A percentile compares a stretch with the other conserved stretches of the same genome.
Evolutionary conservation across 1,140 invertebrate species (phyloP).

Genomic region (Scylla paramamosain): DNA sequence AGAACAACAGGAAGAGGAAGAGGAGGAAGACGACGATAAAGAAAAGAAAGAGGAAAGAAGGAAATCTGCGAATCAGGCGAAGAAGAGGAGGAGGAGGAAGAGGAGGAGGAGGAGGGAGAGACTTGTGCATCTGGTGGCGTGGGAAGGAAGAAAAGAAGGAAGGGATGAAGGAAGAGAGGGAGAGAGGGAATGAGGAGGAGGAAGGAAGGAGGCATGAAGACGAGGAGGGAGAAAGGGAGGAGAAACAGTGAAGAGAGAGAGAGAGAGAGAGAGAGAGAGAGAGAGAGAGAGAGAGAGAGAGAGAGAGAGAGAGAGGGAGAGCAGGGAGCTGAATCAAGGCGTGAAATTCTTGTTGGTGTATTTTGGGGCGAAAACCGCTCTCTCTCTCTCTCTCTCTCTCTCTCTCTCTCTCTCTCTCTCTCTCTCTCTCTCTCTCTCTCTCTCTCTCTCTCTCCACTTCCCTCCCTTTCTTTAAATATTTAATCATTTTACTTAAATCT

Average conservation of each 20-base stretch:
- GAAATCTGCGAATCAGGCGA: too few species aligned
- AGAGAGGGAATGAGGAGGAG: not conserved
- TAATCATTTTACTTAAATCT: not conserved
- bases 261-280: not conserved
- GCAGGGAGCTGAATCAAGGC: not conserved
- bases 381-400: not conserved
- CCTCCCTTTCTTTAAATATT: not conserved
- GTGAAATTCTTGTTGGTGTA: not conserved
- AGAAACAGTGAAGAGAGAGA: not conserved
- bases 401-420: slow-evolving; percentile 25
- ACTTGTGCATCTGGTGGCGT: too few species aligned
- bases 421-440: slow-evolving; percentile 6
- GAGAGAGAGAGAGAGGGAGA: not conserved
- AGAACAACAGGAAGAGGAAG: not conserved
- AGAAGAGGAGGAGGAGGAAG: too few species aligned
- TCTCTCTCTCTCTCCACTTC: slow-evolving; percentile 22
- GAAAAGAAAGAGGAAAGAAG: too few species aligned
- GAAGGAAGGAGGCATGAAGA: not conserved
- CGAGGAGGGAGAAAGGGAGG: too few species aligned
- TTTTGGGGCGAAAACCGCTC: not conserved
- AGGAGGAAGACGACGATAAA: not conserved
- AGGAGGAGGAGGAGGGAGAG: too few species aligned
- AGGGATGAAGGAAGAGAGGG: not conserved
- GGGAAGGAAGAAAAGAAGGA: too few species aligned
- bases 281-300: not conserved